These are phyloP conservation scores for Pyrgus malvae DNA, from an alignment of 2,888 invertebrate species.

Conservation along the genomic window DNA sequence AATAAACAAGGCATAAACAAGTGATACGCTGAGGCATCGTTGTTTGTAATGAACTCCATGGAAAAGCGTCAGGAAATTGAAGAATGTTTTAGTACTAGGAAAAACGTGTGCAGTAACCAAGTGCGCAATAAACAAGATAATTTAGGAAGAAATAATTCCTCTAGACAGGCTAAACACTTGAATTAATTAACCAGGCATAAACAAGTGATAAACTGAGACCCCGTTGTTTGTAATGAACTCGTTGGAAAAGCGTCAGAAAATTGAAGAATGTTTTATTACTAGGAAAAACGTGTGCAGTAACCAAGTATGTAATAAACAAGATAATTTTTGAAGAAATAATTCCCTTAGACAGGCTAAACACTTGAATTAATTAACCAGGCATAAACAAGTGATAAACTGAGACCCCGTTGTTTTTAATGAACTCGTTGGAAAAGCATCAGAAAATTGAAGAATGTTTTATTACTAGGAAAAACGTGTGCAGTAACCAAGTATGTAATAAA, in stretches of 20 bases:
- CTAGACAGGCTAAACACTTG: constrained; percentile 57
- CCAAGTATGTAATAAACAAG: too few relatives aligned
- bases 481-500: too few relatives aligned
- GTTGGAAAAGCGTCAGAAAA: constrained; percentile 19
- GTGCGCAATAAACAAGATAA: too few relatives aligned
- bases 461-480: constrained; percentile 17
- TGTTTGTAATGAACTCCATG: constrained; percentile 34
- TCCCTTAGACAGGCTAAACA: constrained; percentile 58
- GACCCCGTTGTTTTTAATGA: constrained; percentile 39
- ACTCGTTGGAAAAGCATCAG: constrained; percentile 23
- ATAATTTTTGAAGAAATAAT: constrained; percentile 63
- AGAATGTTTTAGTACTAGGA: constrained; percentile 23
- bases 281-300: too few relatives aligned
- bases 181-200: constrained; percentile 61
- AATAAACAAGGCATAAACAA: constrained; percentile 61
- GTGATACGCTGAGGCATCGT: constrained; percentile 43
- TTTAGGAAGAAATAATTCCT: constrained; percentile 60
- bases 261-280: constrained; percentile 22
- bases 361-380: constrained; percentile 59
- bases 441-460: constrained; percentile 20
- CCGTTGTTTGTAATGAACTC: constrained; percentile 36
- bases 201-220: constrained; percentile 49
- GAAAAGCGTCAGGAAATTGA: constrained; percentile 13
- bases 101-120: too few relatives aligned
- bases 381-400: constrained; percentile 53